A percentile compares a stretch with the other conserved stretches of the same genome.
These are phyloP conservation scores for Dasyurus viverrinus DNA, from an alignment of 2,113 vertebrate species.

Conservation along the genomic window DNA sequence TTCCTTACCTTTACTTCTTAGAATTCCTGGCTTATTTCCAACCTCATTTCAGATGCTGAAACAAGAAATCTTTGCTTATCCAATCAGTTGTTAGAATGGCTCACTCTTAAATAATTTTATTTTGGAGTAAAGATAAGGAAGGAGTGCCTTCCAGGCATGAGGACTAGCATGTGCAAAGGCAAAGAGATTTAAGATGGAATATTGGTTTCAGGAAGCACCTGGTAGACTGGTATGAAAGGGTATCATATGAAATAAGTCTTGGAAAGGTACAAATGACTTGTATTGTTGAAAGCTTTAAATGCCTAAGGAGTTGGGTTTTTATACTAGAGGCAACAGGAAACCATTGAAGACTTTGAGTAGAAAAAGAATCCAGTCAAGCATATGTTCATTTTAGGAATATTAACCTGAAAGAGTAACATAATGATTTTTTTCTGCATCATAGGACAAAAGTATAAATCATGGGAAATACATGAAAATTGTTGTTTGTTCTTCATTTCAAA, in stretches of 20 bases:
- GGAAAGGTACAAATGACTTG: background rate
- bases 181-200: background rate
- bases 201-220: background rate
- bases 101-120: no score
- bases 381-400: background rate
- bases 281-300: background rate
- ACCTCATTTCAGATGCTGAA: no score
- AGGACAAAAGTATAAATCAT: background rate
- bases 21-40: no score
- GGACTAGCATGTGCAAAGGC: background rate
- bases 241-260: background rate
- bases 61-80: no score
- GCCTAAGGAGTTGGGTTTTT: background rate
- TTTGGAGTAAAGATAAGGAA: background rate
- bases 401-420: background rate
- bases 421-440: background rate
- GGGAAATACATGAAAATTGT: background rate
- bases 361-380: background rate
- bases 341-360: background rate
- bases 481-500: no score
- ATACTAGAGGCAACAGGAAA: background rate
- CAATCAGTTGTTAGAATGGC: no score
- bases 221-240: background rate
- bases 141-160: background rate
- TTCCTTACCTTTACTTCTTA: no score